These are phyloP conservation scores for Cossypha heuglini DNA, from an alignment of 2,797 vertebrate species.

Conservation along the genomic window DNA sequence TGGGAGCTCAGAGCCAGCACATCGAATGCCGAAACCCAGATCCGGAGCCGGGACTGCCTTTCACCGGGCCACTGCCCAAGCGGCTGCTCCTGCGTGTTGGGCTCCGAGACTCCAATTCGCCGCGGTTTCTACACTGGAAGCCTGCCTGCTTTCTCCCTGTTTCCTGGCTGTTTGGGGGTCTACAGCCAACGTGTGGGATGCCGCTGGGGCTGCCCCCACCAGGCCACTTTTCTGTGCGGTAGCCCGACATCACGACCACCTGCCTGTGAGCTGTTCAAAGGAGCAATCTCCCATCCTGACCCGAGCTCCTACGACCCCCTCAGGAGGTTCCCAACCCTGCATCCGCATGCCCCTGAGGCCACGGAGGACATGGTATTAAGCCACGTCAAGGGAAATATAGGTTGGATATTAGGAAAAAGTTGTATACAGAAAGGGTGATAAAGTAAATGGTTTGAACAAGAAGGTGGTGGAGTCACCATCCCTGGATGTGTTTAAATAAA, in stretches of 20 bases:
- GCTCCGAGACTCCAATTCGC: background rate
- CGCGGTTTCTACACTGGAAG: fast-evolving
- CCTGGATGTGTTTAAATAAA: no score
- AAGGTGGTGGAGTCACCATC: no score
- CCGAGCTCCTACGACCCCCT: no score
- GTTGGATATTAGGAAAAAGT: no score
- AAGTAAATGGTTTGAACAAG: no score
- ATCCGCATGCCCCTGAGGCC: no score
- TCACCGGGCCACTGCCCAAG: no score
- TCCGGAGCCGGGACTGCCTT: background rate
- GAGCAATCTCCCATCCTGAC: background rate
- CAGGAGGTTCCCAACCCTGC: no score
- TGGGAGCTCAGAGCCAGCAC: background rate
- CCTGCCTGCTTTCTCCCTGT: background rate
- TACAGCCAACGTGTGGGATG: background rate
- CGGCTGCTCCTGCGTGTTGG: background rate
- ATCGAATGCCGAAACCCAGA: background rate
- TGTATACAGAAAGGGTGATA: no score
- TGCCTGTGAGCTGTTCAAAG: background rate
- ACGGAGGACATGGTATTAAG: no score
- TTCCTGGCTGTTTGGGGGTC: no score
- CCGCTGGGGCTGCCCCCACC: background rate
- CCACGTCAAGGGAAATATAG: no score
- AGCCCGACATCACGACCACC: background rate
- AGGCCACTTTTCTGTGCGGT: background rate